phyloP scores from a whole-genome alignment of 2,113 vertebrate genomes.

The Pogonocichla stellata region DNA sequence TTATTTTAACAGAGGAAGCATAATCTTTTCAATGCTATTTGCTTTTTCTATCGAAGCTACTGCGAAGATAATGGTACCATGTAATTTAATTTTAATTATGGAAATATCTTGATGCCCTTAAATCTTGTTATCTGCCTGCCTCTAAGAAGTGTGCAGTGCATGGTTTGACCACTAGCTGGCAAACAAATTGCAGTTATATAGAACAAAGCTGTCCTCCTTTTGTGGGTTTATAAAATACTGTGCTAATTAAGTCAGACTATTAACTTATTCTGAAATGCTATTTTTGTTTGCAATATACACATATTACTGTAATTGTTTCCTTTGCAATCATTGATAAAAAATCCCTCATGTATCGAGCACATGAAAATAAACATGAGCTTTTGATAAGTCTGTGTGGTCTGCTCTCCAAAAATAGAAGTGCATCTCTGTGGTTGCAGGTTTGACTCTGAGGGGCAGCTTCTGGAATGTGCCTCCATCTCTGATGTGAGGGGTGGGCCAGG shows the following conservation, averaged over 20 bases:
- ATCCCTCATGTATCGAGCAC: neutral
- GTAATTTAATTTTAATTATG: slow-evolving; percentile 69
- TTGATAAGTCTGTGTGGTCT: neutral
- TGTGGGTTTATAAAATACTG: slow-evolving; percentile 30
- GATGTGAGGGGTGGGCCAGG: slow-evolving; percentile 72
- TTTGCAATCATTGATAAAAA: slow-evolving; percentile 22
- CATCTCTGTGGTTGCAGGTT: slow-evolving; percentile 79
- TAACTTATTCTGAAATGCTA: slow-evolving; percentile 50
- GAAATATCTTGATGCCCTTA: slow-evolving; percentile 60
- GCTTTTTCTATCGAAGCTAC: slow-evolving; percentile 38
- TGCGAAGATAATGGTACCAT: slow-evolving; percentile 57
- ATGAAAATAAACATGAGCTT: neutral
- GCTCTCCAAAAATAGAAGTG: neutral
- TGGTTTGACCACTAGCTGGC: slow-evolving; percentile 72
- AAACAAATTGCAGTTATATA: slow-evolving; percentile 65
- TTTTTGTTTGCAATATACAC: slow-evolving; percentile 51
- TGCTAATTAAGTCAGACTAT: slow-evolving; percentile 47
- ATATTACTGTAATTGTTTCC: slow-evolving; percentile 47
- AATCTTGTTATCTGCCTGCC: slow-evolving; percentile 58
- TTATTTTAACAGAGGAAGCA: neutral
- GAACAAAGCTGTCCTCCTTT: slow-evolving; percentile 55
- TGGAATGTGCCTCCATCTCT: slow-evolving; percentile 89
- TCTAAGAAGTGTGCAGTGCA: slow-evolving; percentile 38
- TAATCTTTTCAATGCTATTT: slow-evolving; percentile 48
- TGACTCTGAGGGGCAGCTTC: slow-evolving; percentile 89